A percentile compares a stretch with the other conserved stretches of the same genome.
phyloP scores from a whole-genome alignment of 2,113 vertebrate species.

The Neodontobutis hainanensis region DNA sequence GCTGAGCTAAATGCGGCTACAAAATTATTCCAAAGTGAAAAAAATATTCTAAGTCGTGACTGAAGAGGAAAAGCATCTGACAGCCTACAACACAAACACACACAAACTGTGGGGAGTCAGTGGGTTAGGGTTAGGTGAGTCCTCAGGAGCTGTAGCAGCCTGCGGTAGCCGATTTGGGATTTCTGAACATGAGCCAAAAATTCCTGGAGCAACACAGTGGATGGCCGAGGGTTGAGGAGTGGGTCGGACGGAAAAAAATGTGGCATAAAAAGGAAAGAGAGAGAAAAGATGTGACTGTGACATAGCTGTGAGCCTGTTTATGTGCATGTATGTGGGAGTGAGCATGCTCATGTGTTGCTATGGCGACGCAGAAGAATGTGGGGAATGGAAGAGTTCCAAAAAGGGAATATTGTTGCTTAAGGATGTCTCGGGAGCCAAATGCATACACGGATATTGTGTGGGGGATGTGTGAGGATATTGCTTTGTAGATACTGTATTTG shows the following conservation, averaged over 20 bases:
- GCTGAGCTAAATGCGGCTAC: background rate
- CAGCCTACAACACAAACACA: slow-evolving; percentile 9
- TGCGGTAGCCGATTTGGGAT: slow-evolving; percentile 81
- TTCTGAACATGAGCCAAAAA: slow-evolving; percentile 78
- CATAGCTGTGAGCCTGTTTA: slow-evolving; percentile 34
- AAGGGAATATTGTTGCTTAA: slow-evolving; percentile 51
- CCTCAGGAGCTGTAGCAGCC: slow-evolving; percentile 58
- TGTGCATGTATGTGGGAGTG: slow-evolving; percentile 19
- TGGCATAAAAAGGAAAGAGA: slow-evolving; percentile 16
- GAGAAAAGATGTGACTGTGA: slow-evolving; percentile 37
- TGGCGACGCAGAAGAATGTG: slow-evolving; percentile 30
- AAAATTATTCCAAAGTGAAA: background rate
- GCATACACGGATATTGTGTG: background rate
- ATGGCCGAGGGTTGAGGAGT: slow-evolving; percentile 11
- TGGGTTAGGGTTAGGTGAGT: slow-evolving; percentile 71
- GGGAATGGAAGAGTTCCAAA: slow-evolving; percentile 44
- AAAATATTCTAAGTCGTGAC: background rate
- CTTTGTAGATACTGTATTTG: slow-evolving; percentile 6
- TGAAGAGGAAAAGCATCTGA: background rate
- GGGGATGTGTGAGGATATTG: background rate
- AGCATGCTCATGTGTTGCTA: slow-evolving; percentile 45
- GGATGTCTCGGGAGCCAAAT: slow-evolving; percentile 26
- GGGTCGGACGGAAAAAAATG: slow-evolving; percentile 34
- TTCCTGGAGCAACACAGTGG: slow-evolving; percentile 74
- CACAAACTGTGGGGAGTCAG: slow-evolving; percentile 48